Evolutionary conservation across 30 jellyfish, hydroid and myxozoan genomes (phyloP).

Genomic region (Aurelia sp.): DNA sequence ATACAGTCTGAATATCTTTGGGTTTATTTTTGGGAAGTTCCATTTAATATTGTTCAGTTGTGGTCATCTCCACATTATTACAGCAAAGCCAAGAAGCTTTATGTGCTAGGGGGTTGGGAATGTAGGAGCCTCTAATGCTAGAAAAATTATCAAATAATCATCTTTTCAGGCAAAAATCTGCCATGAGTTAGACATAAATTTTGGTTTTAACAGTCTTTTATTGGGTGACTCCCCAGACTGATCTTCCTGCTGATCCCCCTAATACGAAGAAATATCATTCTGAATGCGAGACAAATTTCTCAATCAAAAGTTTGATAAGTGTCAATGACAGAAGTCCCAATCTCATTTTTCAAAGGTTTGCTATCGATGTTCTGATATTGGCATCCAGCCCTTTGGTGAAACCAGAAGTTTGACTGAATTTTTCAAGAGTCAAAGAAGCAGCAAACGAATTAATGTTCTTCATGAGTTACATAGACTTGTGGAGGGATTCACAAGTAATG

Average conservation of each 20-base stretch:
- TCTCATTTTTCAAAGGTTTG: slow-evolving; percentile 75
- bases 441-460: slow-evolving; percentile 47
- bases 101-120: not conserved
- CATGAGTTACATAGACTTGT: slow-evolving; percentile 73
- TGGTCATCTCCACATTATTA: not conserved
- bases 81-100: not conserved
- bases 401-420: slow-evolving; percentile 54
- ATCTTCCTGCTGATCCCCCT: too few species aligned
- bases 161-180: too few species aligned
- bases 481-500: slow-evolving; percentile 70
- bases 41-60: too few species aligned
- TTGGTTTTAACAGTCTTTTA: too few species aligned
- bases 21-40: too few species aligned
- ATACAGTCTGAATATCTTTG: too few species aligned
- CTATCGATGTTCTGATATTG: slow-evolving; percentile 78
- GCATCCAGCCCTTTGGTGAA: slow-evolving; percentile 73
- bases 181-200: too few species aligned
- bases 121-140: too few species aligned
- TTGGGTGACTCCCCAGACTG: too few species aligned
- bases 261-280: too few species aligned
- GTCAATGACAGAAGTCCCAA: not conserved
- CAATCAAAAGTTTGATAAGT: not conserved
- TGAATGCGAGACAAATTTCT: too few species aligned
- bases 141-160: too few species aligned
- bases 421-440: slow-evolving; percentile 47